Evolutionary conservation across 2,888 invertebrate genomes (phyloP).

Genomic region (Nymphalis c-album): DNA sequence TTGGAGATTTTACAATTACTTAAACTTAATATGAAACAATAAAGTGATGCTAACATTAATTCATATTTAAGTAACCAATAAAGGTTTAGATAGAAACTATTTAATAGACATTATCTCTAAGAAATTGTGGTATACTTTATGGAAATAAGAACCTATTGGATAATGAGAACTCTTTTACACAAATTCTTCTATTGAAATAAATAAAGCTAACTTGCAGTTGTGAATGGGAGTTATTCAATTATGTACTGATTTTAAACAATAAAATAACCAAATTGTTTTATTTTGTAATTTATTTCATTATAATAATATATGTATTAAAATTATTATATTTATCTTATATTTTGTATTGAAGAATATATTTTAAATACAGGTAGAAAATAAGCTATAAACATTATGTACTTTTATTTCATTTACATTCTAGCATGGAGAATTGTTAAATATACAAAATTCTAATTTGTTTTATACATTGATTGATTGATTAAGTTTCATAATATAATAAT

Average conservation of each 20-base stretch:
- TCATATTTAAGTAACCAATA: neutral
- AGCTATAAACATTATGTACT: too few relatives aligned
- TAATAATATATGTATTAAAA: too few relatives aligned
- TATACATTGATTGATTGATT: too few relatives aligned
- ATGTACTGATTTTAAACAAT: neutral
- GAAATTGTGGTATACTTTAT: constrained; percentile 11
- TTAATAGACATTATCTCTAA: neutral
- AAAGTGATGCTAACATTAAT: constrained; percentile 1
- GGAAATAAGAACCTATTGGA: neutral
- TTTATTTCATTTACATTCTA: too few relatives aligned
- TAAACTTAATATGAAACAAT: constrained; percentile 20
- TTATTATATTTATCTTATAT: too few relatives aligned
- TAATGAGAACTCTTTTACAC: neutral
- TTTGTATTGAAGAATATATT: too few relatives aligned
- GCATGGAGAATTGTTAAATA: too few relatives aligned
- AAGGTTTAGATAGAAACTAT: neutral
- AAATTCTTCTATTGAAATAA: neutral
- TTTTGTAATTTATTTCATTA: neutral
- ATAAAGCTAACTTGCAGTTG: neutral
- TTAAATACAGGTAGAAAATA: too few relatives aligned
- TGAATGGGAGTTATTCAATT: neutral
- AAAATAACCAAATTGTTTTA: constrained; percentile 2
- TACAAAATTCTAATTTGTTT: too few relatives aligned
- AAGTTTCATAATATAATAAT: too few relatives aligned
- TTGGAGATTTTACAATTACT: constrained; percentile 52